Base-by-base conservation (phyloP, 2,797 vertebrate species). In the Tarsius wallacei region DNA sequence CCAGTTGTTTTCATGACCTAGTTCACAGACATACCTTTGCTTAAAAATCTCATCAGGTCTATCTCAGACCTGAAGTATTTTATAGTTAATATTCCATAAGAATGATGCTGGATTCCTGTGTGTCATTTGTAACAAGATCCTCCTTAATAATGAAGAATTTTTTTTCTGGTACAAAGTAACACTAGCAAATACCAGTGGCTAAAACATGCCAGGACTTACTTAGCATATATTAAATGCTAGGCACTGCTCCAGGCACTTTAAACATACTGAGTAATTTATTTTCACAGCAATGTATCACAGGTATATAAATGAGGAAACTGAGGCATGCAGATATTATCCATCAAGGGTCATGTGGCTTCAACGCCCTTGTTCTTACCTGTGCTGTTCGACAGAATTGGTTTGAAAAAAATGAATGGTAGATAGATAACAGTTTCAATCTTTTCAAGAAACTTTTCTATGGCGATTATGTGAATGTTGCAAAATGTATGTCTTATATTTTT, bases 31-130 rank as follows among this genome's bases (percentile, higher is more conserved):
- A 12, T 49, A 71, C 11, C 19, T 81, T 94, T 57, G 33, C 49
- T 63, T 92, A 63, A 90, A 91, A 94, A 66, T 90, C 76, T 96
- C 42, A 88, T 49, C 28, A 84, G 33, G 5, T 66, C 74, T 91
- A 9, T 95, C 26, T 89, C 53, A 61, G 53, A 63, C 16, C 28
- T 77, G 53, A 55, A 76, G n/a, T 15, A 22, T 78, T 86, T 53
- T 64, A 5, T 64, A 51, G 61, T 47, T 66, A 31, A 16, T 71
- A 21, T 70, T 91, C 49, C 51, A 0, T 82, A 82, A 94, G 51
- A 89, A 86, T 61, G 26, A 87, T 95, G 61, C 66, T 61, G 8
- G 51, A 63, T 83, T 96, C 51, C 26, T 81, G 0, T 51, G 49
- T 90, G 28, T 70, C 51, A 47, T 70, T 42, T 49, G 55, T 71